A percentile compares a stretch with the other conserved stretches of the same genome.
These are phyloP conservation scores for Crypturellus undulatus DNA, from an alignment of 2,113 vertebrate species.

Conservation along the genomic window DNA sequence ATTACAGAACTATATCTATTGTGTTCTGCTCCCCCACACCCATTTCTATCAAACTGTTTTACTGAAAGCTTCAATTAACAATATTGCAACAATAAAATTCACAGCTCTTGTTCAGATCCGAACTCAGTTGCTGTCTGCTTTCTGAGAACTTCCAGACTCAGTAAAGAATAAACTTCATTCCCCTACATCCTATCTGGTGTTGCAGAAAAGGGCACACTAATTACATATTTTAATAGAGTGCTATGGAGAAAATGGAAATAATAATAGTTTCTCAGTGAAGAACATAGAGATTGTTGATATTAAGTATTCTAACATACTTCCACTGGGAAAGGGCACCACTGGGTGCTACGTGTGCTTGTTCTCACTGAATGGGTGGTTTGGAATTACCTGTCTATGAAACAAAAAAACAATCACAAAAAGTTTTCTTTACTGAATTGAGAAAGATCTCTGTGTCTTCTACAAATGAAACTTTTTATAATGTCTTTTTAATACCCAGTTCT, in stretches of 20 bases:
- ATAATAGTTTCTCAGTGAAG: neutral
- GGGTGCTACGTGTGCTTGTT: neutral
- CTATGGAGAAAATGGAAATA: neutral
- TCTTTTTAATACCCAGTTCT: neutral
- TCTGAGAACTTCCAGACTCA: neutral
- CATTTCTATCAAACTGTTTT: neutral
- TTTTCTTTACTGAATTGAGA: neutral
- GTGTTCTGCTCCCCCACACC: neutral
- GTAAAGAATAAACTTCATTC: neutral
- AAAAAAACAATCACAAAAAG: neutral
- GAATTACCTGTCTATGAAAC: neutral
- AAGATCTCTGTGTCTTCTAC: neutral
- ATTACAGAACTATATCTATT: neutral
- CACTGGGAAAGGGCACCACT: neutral
- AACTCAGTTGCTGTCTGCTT: neutral
- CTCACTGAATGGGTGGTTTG: neutral
- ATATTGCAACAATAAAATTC: neutral
- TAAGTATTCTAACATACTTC: neutral
- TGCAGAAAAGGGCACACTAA: neutral
- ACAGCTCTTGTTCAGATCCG: neutral
- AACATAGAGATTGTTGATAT: neutral
- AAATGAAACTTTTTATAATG: neutral
- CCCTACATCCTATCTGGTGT: neutral
- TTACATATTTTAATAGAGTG: neutral
- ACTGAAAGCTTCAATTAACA: conserved; percentile 10